Evolutionary conservation across 2,113 vertebrate species (phyloP).

Genomic region (Aix galericulata): DNA sequence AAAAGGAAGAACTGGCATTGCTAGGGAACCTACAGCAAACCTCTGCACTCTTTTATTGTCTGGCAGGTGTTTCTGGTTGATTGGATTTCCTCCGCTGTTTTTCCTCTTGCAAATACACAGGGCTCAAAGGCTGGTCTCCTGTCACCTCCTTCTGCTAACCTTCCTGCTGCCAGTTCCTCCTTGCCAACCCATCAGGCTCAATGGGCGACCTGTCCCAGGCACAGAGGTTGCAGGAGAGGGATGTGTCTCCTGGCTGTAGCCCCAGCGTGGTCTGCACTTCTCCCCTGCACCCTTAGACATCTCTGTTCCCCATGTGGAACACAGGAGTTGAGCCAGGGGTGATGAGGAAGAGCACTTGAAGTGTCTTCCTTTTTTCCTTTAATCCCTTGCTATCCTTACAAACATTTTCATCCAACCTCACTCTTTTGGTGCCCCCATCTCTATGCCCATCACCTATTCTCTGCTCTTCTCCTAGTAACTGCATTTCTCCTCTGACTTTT

Average conservation of each 20-base stretch:
- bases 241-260: accelerated
- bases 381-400: not conserved
- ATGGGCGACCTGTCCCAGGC: not conserved
- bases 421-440: not conserved
- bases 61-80: not conserved
- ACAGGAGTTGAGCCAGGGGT: accelerated
- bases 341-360: not conserved
- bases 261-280: not conserved
- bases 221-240: not conserved
- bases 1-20: not conserved
- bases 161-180: not conserved
- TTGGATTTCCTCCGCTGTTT: not conserved
- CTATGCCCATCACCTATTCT: not conserved
- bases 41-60: not conserved
- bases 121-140: not conserved
- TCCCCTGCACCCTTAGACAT: accelerated
- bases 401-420: not conserved
- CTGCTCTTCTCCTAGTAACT: not conserved
- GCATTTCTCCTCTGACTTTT: not conserved
- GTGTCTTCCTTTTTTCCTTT: not conserved
- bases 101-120: accelerated
- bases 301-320: not conserved
- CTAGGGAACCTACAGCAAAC: not conserved
- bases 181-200: accelerated
- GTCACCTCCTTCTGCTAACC: not conserved